Evolutionary conservation across 1,140 invertebrate species (phyloP).

Genomic region (Halictus rubicundus): DNA sequence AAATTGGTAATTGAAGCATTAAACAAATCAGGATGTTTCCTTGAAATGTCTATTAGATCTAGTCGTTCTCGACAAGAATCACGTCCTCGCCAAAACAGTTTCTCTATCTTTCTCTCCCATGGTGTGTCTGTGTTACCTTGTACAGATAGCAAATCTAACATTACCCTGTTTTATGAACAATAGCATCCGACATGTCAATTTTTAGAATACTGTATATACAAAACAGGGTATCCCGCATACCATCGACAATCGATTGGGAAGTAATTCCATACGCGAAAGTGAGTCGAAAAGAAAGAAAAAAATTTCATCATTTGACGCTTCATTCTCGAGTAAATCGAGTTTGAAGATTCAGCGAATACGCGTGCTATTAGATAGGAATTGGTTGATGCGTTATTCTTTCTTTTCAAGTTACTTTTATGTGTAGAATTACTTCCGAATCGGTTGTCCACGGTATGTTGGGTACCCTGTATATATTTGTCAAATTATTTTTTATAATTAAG

Average conservation of each 20-base stretch:
- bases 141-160: slow-evolving; percentile 93
- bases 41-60: slow-evolving; percentile 90
- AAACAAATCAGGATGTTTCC: slow-evolving; percentile 89
- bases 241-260: no score
- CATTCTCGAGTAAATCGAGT: no score
- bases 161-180: slow-evolving; percentile 84
- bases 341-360: no score
- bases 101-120: slow-evolving; percentile 89
- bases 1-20: slow-evolving; percentile 97
- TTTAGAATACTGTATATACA: background rate
- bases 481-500: background rate
- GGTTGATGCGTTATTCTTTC: no score
- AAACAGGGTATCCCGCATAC: no score
- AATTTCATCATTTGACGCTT: no score
- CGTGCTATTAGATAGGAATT: no score
- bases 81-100: slow-evolving; percentile 95
- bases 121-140: slow-evolving; percentile 87
- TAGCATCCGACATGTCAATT: slow-evolving; percentile 7
- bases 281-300: no score
- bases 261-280: no score
- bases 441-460: no score
- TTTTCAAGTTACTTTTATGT: no score
- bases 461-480: background rate
- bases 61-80: slow-evolving; percentile 93
- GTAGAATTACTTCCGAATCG: no score